Evolutionary conservation across 2,888 invertebrate genomes (phyloP).

Genomic region (Hirtodrosophila confusa): DNA sequence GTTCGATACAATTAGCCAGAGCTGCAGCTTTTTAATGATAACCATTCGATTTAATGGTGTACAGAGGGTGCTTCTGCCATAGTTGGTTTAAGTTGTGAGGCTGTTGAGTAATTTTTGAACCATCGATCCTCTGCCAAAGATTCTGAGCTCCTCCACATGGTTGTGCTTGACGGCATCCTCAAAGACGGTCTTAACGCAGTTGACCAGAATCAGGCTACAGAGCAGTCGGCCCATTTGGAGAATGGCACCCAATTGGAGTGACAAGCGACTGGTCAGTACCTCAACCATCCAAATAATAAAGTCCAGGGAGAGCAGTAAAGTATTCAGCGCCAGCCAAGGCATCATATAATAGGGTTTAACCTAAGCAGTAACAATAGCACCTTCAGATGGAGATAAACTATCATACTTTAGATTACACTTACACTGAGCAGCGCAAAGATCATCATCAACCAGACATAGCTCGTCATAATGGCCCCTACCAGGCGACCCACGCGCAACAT

Average conservation of each 20-base stretch:
- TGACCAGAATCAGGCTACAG: conserved; percentile 28
- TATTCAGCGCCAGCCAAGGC: conserved; percentile 49
- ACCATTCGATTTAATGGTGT: conserved; percentile 48
- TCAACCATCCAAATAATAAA: conserved; percentile 18
- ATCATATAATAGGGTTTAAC: conserved; percentile 21
- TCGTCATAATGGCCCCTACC: conserved; percentile 12
- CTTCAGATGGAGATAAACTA: no score
- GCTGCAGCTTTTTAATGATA: conserved; percentile 63
- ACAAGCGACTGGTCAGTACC: neutral
- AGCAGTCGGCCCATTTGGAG: conserved; percentile 18
- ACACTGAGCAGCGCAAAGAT: conserved; percentile 33
- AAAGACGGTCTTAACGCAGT: conserved; percentile 37
- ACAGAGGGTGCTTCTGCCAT: conserved; percentile 16
- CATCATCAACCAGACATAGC: conserved; percentile 43
- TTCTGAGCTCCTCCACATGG: conserved; percentile 4
- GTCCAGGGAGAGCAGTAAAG: conserved; percentile 22
- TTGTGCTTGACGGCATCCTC: conserved; percentile 20
- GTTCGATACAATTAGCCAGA: conserved; percentile 55
- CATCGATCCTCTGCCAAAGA: conserved; percentile 17
- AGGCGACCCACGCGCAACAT: conserved; percentile 23
- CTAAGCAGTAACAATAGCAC: no score
- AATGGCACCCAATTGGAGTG: neutral
- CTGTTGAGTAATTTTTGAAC: neutral
- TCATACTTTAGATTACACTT: conserved; percentile 20
- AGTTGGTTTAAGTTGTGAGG: neutral